These are phyloP conservation scores for Cepaea hortensis DNA, from an alignment of 2,888 invertebrate species.

Conservation along the genomic window DNA sequence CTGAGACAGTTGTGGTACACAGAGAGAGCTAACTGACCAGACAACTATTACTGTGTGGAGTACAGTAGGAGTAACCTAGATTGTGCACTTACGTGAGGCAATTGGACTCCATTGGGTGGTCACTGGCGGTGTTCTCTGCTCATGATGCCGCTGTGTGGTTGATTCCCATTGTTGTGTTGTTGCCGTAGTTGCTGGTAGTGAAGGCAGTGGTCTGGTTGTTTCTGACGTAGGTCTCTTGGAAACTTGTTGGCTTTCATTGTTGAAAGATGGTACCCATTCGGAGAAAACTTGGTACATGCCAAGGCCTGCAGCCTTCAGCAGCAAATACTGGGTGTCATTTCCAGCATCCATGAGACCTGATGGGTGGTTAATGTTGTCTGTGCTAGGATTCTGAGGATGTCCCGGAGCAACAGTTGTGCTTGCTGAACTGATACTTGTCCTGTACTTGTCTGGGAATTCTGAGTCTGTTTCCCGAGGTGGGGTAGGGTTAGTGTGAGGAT, in stretches of 20 bases:
- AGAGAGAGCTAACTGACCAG: too few species aligned
- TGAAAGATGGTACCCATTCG: not conserved
- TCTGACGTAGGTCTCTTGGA: not conserved
- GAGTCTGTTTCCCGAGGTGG: not conserved
- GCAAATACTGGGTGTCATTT: slow-evolving; percentile 5
- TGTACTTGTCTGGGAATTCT: not conserved
- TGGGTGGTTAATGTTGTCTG: not conserved
- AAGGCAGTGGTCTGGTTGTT: not conserved
- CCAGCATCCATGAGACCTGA: not conserved
- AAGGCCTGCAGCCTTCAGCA: not conserved
- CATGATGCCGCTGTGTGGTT: not conserved
- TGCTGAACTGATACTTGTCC: too few species aligned
- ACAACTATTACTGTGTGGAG: too few species aligned
- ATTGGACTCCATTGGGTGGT: not conserved
- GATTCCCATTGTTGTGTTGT: not conserved
- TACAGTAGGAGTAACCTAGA: too few species aligned
- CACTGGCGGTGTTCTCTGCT: not conserved
- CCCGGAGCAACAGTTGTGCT: too few species aligned
- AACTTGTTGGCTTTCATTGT: not conserved
- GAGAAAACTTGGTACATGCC: not conserved
- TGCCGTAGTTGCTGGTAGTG: not conserved
- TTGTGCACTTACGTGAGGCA: not conserved
- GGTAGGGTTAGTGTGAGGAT: not conserved
- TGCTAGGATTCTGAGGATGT: too few species aligned
- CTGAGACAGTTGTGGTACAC: too few species aligned